A percentile compares a stretch with the other conserved stretches of the same genome.
Evolutionary conservation across 2,113 vertebrate species (phyloP).

Genomic region (Capreolus pygargus): DNA sequence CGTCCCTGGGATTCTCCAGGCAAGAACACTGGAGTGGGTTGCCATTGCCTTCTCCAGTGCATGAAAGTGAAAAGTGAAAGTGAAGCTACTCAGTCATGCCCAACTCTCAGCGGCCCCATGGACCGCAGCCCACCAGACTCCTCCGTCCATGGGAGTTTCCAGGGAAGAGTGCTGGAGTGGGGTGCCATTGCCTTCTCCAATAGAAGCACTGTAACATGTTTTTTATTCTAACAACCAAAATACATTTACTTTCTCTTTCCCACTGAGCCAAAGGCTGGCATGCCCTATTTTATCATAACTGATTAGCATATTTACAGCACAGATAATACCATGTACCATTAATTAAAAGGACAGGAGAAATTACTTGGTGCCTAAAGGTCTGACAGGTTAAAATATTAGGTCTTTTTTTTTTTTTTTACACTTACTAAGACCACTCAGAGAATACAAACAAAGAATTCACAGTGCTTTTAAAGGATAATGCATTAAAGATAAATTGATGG

Average conservation of each 20-base stretch:
- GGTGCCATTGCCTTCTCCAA: neutral
- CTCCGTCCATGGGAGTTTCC: too few relatives aligned
- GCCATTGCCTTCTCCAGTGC: too few relatives aligned
- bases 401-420: neutral
- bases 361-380: neutral
- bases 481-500: neutral
- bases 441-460: conserved; percentile 14
- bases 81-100: too few relatives aligned
- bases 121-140: too few relatives aligned
- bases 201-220: neutral
- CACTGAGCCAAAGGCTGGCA: neutral
- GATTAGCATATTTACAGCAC: neutral
- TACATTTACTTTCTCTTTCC: neutral
- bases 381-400: neutral
- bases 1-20: too few relatives aligned
- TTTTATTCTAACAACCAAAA: neutral
- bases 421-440: neutral
- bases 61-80: too few relatives aligned
- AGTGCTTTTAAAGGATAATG: neutral
- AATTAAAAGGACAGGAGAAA: neutral
- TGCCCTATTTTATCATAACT: neutral
- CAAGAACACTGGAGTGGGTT: too few relatives aligned
- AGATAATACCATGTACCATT: neutral
- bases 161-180: too few relatives aligned
- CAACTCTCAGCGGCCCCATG: too few relatives aligned